These are phyloP conservation scores for Micronisus gabar DNA, from an alignment of 2,113 vertebrate species.

Conservation along the genomic window DNA sequence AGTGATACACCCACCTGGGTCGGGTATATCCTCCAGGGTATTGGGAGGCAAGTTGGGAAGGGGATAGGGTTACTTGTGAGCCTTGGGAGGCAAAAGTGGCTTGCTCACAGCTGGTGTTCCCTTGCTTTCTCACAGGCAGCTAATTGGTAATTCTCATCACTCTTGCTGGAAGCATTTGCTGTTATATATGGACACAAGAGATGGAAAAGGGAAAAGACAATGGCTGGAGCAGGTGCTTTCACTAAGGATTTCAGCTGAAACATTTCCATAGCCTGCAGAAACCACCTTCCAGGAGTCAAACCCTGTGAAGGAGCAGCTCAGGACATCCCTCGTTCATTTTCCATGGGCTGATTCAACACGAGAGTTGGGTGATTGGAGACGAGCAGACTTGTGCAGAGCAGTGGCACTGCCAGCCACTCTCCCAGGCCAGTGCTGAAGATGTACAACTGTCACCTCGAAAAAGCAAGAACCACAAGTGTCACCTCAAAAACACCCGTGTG, in stretches of 20 bases:
- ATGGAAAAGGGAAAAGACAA: background rate
- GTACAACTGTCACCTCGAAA: background rate
- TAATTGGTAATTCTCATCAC: constrained; percentile 74
- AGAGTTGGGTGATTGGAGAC: fast-evolving
- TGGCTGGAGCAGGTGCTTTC: background rate
- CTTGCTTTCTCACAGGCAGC: constrained; percentile 57
- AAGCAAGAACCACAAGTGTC: background rate
- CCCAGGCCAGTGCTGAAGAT: background rate
- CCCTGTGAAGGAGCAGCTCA: background rate
- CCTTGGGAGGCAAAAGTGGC: background rate
- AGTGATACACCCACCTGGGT: background rate
- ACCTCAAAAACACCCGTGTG: fast-evolving
- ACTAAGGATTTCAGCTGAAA: background rate
- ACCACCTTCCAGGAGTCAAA: background rate
- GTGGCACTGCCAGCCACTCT: background rate
- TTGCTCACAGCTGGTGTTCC: constrained; percentile 33
- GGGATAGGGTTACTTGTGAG: constrained; percentile 1
- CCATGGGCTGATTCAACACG: background rate
- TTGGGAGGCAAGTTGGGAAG: constrained; percentile 5
- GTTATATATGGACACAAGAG: background rate
- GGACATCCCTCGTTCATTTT: background rate
- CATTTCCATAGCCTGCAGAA: background rate
- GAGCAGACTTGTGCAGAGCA: background rate
- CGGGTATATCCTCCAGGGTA: background rate
- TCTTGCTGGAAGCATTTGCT: constrained; percentile 3